phyloP scores from a whole-genome alignment of 2,797 vertebrate species.

The Sarcoramphus papa region DNA sequence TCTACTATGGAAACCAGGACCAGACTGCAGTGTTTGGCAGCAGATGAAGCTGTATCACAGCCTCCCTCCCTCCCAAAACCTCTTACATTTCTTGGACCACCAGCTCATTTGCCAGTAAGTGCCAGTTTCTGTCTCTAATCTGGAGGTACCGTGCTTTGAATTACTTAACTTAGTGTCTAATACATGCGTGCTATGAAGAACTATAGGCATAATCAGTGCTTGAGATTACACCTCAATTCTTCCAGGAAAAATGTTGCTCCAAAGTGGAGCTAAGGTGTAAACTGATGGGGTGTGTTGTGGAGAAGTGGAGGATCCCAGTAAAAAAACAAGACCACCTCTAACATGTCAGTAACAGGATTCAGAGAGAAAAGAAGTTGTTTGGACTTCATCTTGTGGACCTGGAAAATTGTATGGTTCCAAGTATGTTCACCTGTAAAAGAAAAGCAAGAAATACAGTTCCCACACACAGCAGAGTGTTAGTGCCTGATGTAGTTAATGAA shows the following conservation, averaged over 20 bases:
- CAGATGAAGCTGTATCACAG: not conserved
- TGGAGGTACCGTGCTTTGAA: not conserved
- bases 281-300: accelerated
- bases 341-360: not conserved
- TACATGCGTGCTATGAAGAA: not conserved
- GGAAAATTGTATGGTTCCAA: not conserved
- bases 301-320: not conserved
- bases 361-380: not conserved
- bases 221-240: not conserved
- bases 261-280: not conserved
- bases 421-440: not conserved
- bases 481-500: not conserved
- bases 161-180: not conserved
- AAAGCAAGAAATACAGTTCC: not conserved
- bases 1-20: not conserved
- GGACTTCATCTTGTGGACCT: not conserved
- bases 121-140: not conserved
- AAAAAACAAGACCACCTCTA: not conserved
- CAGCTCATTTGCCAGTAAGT: not conserved
- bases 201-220: not conserved
- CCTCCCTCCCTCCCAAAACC: not conserved
- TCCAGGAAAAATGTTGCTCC: not conserved
- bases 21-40: not conserved
- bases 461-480: not conserved
- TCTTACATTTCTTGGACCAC: not conserved